Base-by-base conservation (phyloP, 1,140 invertebrate genomes). In the Aricia agestis region DNA sequence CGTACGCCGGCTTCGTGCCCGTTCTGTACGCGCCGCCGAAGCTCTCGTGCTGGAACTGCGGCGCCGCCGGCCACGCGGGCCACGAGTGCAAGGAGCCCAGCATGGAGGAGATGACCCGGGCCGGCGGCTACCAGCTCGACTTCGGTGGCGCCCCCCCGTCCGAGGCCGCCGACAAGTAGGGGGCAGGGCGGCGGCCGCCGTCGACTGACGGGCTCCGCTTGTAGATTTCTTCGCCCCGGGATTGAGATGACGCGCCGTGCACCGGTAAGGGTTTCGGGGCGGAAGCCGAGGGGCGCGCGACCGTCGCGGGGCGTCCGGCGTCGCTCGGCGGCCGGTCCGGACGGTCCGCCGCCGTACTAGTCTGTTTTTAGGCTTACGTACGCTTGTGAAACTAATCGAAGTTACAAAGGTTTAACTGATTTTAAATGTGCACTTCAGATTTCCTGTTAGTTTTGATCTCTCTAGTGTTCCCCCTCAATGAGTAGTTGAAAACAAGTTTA, bases 61-160 rank as follows among this genome's bases (percentile, higher is more conserved):
- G 96, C 57, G 95, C 94, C 36, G 92, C 93, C 66, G 95, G 92
- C 69, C 97, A 98, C 86, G 92, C 93, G n/a, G 96, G 96, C 1
- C 89, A 93, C 72, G 97, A 98, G 52, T 98, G 97, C 85, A 95
- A 95, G 75, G 96, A 97, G 83, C 94, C 95, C 69, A 96, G 96
- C 7, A 97, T 98, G 93, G 97, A 98, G 83, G 96, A 97, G 87
- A 95, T 97, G 82, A 97, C 96, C 10, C 93, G 94, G 70, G 93
- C 93, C 65, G 93, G 93, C 68, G 92, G 92, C 68, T 95, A 94
- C 78, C 93, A 93, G 83, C 83, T 95, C 42, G 94, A 94, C 79
- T 94, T 93, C 83, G 92, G 90, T 78, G 92, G 89, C 61, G 88
- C 90, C 10, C 86, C 90, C 11, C 87, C 92, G 45, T 88, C 90